Conservation (phyloP, 92 coral and sea anemone species). For the Porites lobata region DNA sequence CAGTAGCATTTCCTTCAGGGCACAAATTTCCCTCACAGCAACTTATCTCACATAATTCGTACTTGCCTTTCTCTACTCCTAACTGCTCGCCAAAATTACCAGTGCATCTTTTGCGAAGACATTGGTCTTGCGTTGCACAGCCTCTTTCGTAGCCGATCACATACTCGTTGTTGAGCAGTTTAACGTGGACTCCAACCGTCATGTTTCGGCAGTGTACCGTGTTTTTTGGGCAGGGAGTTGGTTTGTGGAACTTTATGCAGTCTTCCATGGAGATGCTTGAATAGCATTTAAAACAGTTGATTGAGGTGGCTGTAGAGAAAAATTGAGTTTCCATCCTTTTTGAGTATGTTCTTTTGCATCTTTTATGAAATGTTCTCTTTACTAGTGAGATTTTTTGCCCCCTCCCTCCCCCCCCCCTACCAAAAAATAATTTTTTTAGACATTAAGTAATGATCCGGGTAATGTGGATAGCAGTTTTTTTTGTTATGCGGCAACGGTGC, state of each 20-base stretch:
- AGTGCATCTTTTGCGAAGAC: constrained; percentile 45
- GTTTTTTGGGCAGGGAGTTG: constrained; percentile 25
- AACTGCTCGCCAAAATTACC: constrained; percentile 48
- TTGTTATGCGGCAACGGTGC: no score
- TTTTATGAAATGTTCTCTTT: no score
- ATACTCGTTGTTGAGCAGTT: constrained; percentile 24
- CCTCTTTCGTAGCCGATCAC: constrained; percentile 49
- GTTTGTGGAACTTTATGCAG: constrained; percentile 31
- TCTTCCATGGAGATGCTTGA: constrained; percentile 71
- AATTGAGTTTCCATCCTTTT: neutral
- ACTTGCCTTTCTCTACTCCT: constrained; percentile 12
- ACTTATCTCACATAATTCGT: constrained; percentile 43
- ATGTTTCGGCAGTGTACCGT: constrained; percentile 66
- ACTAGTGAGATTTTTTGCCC: no score
- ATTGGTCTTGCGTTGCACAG: constrained; percentile 61
- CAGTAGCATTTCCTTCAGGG: constrained; percentile 55
- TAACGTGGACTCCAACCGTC: constrained; percentile 62
- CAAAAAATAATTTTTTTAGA: no score
- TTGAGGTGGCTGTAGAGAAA: constrained; percentile 42
- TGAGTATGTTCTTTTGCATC: no score
- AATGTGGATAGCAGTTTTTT: no score
- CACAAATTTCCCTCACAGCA: constrained; percentile 71
- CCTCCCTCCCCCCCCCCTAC: no score
- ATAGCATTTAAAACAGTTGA: constrained; percentile 72
- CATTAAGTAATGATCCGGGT: no score